These are phyloP conservation scores for Vollenhovia emeryi DNA, from an alignment of 1,140 invertebrate species.

Conservation along the genomic window DNA sequence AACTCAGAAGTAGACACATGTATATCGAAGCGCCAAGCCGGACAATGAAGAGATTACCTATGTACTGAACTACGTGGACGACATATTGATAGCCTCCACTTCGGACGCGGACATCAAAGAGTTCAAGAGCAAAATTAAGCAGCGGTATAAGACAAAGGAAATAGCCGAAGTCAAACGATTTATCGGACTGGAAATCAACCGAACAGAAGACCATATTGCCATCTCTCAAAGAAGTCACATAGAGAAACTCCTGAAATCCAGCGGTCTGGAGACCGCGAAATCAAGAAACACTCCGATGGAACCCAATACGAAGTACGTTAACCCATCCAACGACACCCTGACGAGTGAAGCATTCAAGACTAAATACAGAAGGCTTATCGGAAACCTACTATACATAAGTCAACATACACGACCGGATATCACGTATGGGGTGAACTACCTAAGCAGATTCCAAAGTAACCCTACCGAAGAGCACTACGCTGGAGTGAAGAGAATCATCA, in stretches of 20 bases:
- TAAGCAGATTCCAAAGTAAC: neutral
- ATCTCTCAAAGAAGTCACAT: neutral
- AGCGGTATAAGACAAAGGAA: neutral
- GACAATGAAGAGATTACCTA: neutral
- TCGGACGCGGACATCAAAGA: neutral
- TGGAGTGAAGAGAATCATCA: neutral
- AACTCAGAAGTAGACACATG: neutral
- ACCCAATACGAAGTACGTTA: neutral
- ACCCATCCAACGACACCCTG: neutral
- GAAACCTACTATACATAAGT: neutral
- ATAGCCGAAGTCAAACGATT: neutral
- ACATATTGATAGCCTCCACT: neutral
- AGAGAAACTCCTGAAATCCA: neutral
- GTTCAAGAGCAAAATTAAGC: neutral
- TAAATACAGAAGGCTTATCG: neutral
- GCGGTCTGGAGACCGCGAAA: neutral
- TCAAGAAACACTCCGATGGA: neutral
- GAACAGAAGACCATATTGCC: neutral
- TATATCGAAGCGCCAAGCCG: neutral
- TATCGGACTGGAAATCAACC: neutral
- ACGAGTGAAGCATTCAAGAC: neutral
- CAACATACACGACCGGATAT: neutral
- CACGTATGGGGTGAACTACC: neutral
- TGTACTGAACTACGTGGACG: neutral
- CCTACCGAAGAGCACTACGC: neutral